Base-by-base conservation (phyloP, 2,113 vertebrate genomes). In the Lophochroa leadbeateri region DNA sequence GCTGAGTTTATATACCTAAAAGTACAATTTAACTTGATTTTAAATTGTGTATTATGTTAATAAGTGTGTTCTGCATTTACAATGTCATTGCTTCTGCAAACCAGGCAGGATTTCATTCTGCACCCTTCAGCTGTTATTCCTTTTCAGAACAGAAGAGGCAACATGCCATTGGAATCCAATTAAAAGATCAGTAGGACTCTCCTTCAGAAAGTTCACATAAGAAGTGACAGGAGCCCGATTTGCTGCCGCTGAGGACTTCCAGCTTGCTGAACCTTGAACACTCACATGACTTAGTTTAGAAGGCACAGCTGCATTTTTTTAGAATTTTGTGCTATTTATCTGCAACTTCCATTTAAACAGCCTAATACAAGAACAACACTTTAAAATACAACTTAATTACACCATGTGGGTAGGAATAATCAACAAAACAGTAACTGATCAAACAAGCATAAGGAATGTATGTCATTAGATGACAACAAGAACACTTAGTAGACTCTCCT, bases 401-500 rank as follows among this genome's bases (percentile, higher is more conserved):
- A 35, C 24, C 63, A n/a, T 8, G 31, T 13, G n/a, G 13, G 28
- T 28, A 82, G n/a, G 84, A 94, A 93, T 37, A 69, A 58, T 35
- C 80, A 44, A 72, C 4, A 8, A 67, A 92, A 17, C 55, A 81
- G 46, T 13, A 49, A 80, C 10, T 75, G 64, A 76, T 58, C 57
- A 76, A 92, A 68, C 21, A 76, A 91, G 61, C 29, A 83, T 24
- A 70, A 77, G 53, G 19, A 61, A 64, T 6, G 0, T 10, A 9
- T 8, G 35, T 47, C 17, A 24, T 44, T 43, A 47, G 43, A 74
- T 60, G 18, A 82, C 68, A 94, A 28, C 55, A 57, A 50, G 72
- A 91, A 68, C 55, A 61, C 31, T 90, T 91, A 88, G 82, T 82
- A 95, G 87, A 86, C 72, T 95, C 4, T 28, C 49, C 76, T 65